phyloP scores from a whole-genome alignment of 2,113 vertebrate genomes.

The Neolamprologus toae region DNA sequence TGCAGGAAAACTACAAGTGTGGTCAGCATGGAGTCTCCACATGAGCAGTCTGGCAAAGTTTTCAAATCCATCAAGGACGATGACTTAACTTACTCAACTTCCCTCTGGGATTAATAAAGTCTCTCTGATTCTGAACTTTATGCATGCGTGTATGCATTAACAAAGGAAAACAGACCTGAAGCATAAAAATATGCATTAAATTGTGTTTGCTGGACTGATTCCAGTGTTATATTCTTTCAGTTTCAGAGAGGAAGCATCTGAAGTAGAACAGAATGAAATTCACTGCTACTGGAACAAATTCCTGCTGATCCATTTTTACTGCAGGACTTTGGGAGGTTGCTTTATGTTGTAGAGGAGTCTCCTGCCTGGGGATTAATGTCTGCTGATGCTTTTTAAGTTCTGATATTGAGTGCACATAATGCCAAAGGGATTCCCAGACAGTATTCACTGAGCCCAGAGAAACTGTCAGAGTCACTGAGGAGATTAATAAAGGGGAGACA shows the following conservation, averaged over 20 bases:
- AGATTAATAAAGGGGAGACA: neutral
- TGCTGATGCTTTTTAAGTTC: neutral
- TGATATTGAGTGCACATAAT: neutral
- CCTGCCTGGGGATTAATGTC: neutral
- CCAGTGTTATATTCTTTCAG: neutral
- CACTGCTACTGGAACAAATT: neutral
- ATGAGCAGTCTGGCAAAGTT: neutral
- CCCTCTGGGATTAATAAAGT: neutral
- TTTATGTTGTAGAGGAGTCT: neutral
- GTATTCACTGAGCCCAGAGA: neutral
- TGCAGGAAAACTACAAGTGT: neutral
- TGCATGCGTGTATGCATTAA: neutral
- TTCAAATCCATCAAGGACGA: neutral
- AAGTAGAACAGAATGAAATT: neutral
- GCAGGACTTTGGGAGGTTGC: neutral
- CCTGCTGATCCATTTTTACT: neutral
- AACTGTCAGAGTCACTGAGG: neutral
- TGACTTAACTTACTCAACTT: neutral
- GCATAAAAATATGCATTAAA: neutral
- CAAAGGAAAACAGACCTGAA: neutral
- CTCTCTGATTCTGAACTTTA: neutral
- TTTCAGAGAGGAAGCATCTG: neutral
- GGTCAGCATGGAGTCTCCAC: neutral
- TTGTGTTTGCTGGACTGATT: neutral
- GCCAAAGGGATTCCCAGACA: neutral